phyloP scores from a whole-genome alignment of 2,797 vertebrate species.

The Helarctos malayanus region DNA sequence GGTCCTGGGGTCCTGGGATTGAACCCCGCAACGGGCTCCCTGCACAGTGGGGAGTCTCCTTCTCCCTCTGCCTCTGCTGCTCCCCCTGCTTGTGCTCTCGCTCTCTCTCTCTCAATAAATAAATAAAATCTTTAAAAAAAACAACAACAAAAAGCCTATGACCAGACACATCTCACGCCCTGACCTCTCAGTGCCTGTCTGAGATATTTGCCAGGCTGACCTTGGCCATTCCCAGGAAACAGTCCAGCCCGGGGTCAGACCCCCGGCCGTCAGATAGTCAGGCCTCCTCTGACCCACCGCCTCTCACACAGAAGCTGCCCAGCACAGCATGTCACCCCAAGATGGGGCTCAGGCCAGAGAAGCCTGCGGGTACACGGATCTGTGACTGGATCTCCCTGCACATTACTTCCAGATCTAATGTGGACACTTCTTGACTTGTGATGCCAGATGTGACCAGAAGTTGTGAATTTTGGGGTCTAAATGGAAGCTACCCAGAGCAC shows the following conservation, averaged over 20 bases:
- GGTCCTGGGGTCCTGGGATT: too few species aligned
- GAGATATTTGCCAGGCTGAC: constrained; percentile 90
- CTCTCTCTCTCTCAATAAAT: too few species aligned
- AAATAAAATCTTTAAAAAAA: too few species aligned
- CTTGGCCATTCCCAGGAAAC: constrained; percentile 95
- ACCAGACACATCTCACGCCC: constrained; percentile 94
- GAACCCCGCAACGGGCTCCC: too few species aligned
- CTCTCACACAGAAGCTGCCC: constrained; percentile 85
- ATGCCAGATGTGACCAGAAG: constrained; percentile 93
- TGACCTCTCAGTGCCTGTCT: constrained; percentile 93
- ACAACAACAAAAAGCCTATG: constrained; percentile 78
- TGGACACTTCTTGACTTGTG: constrained; percentile 92
- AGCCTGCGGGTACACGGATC: constrained; percentile 51
- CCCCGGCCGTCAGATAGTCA: constrained; percentile 84
- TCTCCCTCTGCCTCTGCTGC: too few species aligned
- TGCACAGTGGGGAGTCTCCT: too few species aligned
- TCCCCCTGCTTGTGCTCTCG: too few species aligned
- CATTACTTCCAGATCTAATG: constrained; percentile 88
- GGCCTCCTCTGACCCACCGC: constrained; percentile 88
- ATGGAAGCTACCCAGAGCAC: constrained; percentile 72
- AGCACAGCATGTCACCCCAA: constrained; percentile 83
- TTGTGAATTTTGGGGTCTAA: constrained; percentile 92
- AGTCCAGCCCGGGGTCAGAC: constrained; percentile 62
- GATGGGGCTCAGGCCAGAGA: constrained; percentile 78
- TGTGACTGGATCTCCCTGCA: constrained; percentile 92